Conservation (phyloP, 2,888 invertebrate genomes). For the Acleris laterana region DNA sequence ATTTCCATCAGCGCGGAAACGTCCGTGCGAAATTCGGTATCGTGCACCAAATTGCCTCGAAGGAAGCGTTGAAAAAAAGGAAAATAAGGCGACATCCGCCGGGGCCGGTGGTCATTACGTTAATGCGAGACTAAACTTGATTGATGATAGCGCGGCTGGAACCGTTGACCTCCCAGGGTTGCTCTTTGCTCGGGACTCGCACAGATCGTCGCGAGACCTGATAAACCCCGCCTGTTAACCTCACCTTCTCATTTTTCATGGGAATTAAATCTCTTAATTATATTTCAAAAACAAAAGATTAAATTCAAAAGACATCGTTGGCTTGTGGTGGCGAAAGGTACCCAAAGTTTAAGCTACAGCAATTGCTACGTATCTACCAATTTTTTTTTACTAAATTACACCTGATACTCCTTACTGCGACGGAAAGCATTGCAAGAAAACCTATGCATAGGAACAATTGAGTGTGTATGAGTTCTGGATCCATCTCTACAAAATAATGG, state of each 20-base stretch:
- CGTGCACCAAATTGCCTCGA: slow-evolving; percentile 75
- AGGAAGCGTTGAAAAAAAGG: slow-evolving; percentile 63
- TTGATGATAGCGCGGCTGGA: slow-evolving; percentile 68
- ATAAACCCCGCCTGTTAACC: slow-evolving; percentile 15
- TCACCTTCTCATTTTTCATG: neutral
- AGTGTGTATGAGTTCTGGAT: too few relatives aligned
- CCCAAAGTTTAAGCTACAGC: too few relatives aligned
- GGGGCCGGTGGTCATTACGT: slow-evolving; percentile 80
- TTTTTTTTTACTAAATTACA: too few relatives aligned
- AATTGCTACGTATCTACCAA: too few relatives aligned
- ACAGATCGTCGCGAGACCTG: neutral
- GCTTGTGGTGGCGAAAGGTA: too few relatives aligned
- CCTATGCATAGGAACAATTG: too few relatives aligned
- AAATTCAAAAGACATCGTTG: neutral
- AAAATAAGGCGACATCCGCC: slow-evolving; percentile 81
- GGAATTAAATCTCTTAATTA: neutral
- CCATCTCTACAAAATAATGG: too few relatives aligned
- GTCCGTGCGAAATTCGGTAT: slow-evolving; percentile 65
- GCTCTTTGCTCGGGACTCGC: slow-evolving; percentile 29
- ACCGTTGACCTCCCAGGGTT: slow-evolving; percentile 53
- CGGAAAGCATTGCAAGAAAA: too few relatives aligned
- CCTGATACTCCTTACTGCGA: too few relatives aligned
- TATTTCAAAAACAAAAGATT: neutral
- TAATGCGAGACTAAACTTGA: slow-evolving; percentile 84
- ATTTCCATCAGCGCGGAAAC: slow-evolving; percentile 77